Conservation (phyloP, 2,113 vertebrate species). For the Numida meleagris region DNA sequence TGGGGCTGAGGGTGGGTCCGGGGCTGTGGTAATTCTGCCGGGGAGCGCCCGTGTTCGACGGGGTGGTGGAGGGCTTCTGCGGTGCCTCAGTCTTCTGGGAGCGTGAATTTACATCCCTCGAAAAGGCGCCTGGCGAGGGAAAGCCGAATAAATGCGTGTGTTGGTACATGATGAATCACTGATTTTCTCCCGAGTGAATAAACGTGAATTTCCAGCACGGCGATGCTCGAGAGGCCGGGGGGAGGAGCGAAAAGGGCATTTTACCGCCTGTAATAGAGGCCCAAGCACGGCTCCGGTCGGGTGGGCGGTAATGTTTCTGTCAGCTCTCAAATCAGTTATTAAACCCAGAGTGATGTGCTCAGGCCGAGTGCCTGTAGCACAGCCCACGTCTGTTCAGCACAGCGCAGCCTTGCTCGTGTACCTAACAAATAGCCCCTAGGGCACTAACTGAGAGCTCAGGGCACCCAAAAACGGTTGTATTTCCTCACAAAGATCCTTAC, state of each 20-base stretch:
- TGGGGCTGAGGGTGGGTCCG: no score
- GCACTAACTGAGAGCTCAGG: rapidly evolving
- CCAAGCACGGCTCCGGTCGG: not conserved
- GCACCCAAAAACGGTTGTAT: not conserved
- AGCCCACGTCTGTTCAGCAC: rapidly evolving
- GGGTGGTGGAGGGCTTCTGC: rapidly evolving
- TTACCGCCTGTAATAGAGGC: rapidly evolving
- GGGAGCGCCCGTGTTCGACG: not conserved
- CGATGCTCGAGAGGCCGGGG: no score
- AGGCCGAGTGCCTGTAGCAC: not conserved
- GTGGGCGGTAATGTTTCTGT: not conserved
- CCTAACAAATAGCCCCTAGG: not conserved
- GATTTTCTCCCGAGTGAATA: not conserved
- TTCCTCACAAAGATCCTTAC: not conserved
- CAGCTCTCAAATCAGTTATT: not conserved
- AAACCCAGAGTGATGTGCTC: rapidly evolving
- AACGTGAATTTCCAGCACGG: no score
- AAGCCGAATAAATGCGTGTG: not conserved
- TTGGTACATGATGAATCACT: not conserved
- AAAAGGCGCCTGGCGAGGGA: not conserved
- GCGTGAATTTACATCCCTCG: not conserved
- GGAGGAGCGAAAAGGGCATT: not conserved
- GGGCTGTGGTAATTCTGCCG: not conserved
- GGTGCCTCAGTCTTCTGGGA: not conserved
- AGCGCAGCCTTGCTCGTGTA: rapidly evolving